These are phyloP conservation scores for Oryzias melastigma DNA, from an alignment of 2,113 vertebrate genomes.

Conservation along the genomic window DNA sequence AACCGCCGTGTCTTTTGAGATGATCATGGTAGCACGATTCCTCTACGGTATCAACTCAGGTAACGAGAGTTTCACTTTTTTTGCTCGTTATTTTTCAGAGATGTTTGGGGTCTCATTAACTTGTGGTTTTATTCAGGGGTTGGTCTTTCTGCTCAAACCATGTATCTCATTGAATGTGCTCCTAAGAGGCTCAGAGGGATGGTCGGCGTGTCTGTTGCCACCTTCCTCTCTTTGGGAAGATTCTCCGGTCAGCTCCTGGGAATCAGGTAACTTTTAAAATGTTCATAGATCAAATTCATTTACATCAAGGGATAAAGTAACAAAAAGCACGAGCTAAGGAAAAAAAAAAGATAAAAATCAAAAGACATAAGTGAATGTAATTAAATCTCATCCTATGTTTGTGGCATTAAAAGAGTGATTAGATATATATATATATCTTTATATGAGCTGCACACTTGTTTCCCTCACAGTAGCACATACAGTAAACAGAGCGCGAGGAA, in stretches of 20 bases:
- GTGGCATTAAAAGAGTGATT: too few relatives aligned
- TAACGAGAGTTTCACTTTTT: slow-evolving; percentile 8
- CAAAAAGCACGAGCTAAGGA: not conserved
- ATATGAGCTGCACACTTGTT: too few relatives aligned
- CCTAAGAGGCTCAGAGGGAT: slow-evolving; percentile 73
- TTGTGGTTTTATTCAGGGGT: slow-evolving; percentile 59
- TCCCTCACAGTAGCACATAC: too few relatives aligned
- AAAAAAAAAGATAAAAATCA: too few relatives aligned
- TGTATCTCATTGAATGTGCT: slow-evolving; percentile 79
- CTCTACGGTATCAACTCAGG: slow-evolving; percentile 70
- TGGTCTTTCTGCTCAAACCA: slow-evolving; percentile 62
- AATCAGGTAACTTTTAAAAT: slow-evolving; percentile 73
- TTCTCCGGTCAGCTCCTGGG: slow-evolving; percentile 81
- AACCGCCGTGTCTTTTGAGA: slow-evolving; percentile 73
- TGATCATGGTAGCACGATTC: slow-evolving; percentile 75
- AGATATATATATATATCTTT: too few relatives aligned
- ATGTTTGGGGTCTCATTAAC: not conserved
- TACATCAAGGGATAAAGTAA: slow-evolving; percentile 13
- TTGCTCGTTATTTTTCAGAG: too few relatives aligned
- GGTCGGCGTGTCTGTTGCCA: slow-evolving; percentile 70
- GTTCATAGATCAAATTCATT: too few relatives aligned
- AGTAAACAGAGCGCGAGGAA: too few relatives aligned
- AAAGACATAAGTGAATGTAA: too few relatives aligned
- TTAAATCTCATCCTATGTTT: too few relatives aligned
- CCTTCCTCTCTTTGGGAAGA: slow-evolving; percentile 74